Evolutionary conservation across 1,140 invertebrate species (phyloP).

Genomic region (Zaprionus ghesquierei): DNA sequence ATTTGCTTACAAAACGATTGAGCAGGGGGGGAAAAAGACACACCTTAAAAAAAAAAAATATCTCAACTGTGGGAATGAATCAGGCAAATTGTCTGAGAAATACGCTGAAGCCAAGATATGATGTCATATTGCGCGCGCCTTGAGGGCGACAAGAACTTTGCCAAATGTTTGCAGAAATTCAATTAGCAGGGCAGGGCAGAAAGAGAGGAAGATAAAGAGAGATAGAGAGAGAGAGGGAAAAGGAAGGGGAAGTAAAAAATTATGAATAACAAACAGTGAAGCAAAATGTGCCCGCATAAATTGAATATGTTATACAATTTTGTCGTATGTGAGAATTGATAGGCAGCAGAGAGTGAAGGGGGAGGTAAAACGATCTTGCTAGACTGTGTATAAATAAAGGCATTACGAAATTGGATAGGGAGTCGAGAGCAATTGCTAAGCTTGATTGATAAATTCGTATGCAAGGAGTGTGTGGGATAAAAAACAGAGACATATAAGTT

Average conservation of each 20-base stretch:
- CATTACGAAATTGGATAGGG: neutral
- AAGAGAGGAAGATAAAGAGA: neutral
- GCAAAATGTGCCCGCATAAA: slow-evolving; percentile 17
- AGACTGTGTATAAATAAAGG: slow-evolving; percentile 23
- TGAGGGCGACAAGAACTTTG: slow-evolving; percentile 35
- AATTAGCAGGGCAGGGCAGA: slow-evolving; percentile 25
- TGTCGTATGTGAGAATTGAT: slow-evolving; percentile 28
- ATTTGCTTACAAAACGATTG: slow-evolving; percentile 21
- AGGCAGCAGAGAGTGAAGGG: neutral
- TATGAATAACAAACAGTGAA: slow-evolving; percentile 1
- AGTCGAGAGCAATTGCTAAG: slow-evolving; percentile 19
- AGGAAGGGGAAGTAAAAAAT: neutral
- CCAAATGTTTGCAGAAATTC: slow-evolving; percentile 22
- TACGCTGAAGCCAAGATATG: neutral
- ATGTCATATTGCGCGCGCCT: slow-evolving; percentile 18
- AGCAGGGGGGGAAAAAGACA: too few species aligned
- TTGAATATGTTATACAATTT: slow-evolving; percentile 19
- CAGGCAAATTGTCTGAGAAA: neutral
- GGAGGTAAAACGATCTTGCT: neutral
- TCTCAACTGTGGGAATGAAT: slow-evolving; percentile 26
- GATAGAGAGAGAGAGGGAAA: neutral
- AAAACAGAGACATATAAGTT: too few species aligned
- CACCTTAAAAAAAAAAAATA: slow-evolving; percentile 9
- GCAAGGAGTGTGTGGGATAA: slow-evolving; percentile 3
- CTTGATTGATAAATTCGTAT: slow-evolving; percentile 26